Evolutionary conservation across 1,140 invertebrate genomes (phyloP).

Genomic region (Drosophila melanica): DNA sequence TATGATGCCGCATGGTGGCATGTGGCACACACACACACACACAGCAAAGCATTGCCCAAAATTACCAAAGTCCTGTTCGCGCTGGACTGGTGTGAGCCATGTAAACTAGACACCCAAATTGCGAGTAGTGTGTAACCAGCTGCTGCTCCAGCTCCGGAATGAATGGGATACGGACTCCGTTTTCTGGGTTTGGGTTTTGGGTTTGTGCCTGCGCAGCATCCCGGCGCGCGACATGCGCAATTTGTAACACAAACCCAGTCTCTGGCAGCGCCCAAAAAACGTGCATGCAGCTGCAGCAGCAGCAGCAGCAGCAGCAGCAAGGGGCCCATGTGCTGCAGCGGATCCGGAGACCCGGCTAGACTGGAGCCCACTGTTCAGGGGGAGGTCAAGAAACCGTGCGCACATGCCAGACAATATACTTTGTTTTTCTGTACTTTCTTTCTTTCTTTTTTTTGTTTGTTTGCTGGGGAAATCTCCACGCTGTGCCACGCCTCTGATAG

Average conservation of each 20-base stretch:
- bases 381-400: constrained; percentile 78
- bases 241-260: constrained; percentile 84
- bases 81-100: constrained; percentile 13
- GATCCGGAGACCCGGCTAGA: constrained; percentile 10
- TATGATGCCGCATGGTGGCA: constrained; percentile 15
- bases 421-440: constrained; percentile 24
- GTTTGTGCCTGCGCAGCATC: constrained; percentile 49
- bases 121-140: constrained; percentile 34
- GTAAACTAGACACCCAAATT: constrained; percentile 34
- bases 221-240: constrained; percentile 82
- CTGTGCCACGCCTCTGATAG: constrained; percentile 35
- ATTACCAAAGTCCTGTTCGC: constrained; percentile 41
- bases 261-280: constrained; percentile 76
- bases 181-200: background rate
- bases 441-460: constrained; percentile 32
- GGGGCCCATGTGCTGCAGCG: background rate
- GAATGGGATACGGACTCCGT: constrained; percentile 24
- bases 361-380: constrained; percentile 47
- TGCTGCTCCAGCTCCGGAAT: constrained; percentile 10
- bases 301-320: background rate
- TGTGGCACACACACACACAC: constrained; percentile 23
- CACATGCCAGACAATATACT: constrained; percentile 41
- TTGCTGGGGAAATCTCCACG: constrained; percentile 47
- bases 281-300: constrained; percentile 34
- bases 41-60: constrained; percentile 77